Conservation (phyloP, 2,888 invertebrate genomes). For the Xiphydria camelus region DNA sequence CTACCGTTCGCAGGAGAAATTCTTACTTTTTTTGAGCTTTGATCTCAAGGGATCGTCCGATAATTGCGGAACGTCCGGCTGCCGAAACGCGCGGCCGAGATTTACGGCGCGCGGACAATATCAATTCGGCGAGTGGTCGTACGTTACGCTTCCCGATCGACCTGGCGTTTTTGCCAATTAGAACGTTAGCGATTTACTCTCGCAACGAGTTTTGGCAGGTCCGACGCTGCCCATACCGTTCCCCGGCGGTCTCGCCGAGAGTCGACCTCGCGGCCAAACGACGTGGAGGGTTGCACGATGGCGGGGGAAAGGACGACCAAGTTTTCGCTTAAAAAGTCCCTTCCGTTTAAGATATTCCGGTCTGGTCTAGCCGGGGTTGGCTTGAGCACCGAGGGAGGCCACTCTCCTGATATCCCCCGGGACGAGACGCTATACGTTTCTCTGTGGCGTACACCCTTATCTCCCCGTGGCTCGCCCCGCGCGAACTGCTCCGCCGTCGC, state of each 20-base stretch:
- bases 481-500: no score
- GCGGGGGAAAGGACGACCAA: constrained; percentile 38
- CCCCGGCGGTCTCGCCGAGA: no score
- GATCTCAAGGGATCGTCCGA: no score
- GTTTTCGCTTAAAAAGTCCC: constrained; percentile 47
- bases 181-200: constrained; percentile 39
- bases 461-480: no score
- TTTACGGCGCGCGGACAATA: no score
- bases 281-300: no score
- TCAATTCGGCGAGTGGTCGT: constrained; percentile 37
- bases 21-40: no score
- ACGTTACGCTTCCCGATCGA: constrained; percentile 20
- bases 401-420: constrained; percentile 53
- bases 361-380: constrained; percentile 43
- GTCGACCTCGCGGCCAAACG: no score
- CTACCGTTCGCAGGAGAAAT: no score
- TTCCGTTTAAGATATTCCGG: constrained; percentile 50
- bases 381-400: constrained; percentile 35
- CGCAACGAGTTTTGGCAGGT: constrained; percentile 24
- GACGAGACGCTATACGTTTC: constrained; percentile 37
- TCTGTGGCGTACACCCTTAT: constrained; percentile 40
- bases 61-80: no score
- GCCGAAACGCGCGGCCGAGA: no score
- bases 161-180: constrained; percentile 34
- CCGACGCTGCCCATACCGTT: background rate